Evolutionary conservation across 2,113 vertebrate species (phyloP).

Genomic region (Zosterops japonicus): DNA sequence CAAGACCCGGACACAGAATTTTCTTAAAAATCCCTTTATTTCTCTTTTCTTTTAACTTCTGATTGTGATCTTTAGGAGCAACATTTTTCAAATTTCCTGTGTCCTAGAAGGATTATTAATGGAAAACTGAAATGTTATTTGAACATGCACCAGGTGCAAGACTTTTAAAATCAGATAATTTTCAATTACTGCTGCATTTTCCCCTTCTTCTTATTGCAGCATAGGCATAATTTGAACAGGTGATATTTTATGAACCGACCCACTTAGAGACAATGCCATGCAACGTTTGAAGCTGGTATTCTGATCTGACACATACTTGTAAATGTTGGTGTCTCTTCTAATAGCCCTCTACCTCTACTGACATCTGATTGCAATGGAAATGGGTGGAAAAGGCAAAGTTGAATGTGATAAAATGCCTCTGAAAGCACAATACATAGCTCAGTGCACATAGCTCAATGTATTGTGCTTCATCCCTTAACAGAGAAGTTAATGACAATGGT

Average conservation of each 20-base stretch:
- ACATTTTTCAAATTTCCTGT: neutral
- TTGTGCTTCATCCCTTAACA: neutral
- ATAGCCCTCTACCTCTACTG: neutral
- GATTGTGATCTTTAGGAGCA: neutral
- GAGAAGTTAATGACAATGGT: neutral
- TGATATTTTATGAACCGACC: constrained; percentile 41
- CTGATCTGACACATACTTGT: neutral
- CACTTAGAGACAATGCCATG: constrained; percentile 18
- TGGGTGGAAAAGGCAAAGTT: neutral
- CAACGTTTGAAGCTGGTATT: neutral
- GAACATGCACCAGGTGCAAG: neutral
- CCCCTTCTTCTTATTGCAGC: neutral
- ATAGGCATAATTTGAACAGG: neutral
- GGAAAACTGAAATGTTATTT: neutral
- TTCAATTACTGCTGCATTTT: neutral
- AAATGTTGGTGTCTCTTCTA: constrained; percentile 2
- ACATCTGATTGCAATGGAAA: neutral
- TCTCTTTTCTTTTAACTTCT: neutral
- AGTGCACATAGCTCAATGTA: neutral
- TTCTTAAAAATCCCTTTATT: neutral
- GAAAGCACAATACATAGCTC: neutral
- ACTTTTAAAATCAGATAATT: constrained; percentile 9
- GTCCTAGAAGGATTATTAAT: neutral
- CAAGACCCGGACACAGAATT: neutral
- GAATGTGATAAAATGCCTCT: neutral